phyloP scores from a whole-genome alignment of 2,113 vertebrate species.

The Vulpes ferrilata region DNA sequence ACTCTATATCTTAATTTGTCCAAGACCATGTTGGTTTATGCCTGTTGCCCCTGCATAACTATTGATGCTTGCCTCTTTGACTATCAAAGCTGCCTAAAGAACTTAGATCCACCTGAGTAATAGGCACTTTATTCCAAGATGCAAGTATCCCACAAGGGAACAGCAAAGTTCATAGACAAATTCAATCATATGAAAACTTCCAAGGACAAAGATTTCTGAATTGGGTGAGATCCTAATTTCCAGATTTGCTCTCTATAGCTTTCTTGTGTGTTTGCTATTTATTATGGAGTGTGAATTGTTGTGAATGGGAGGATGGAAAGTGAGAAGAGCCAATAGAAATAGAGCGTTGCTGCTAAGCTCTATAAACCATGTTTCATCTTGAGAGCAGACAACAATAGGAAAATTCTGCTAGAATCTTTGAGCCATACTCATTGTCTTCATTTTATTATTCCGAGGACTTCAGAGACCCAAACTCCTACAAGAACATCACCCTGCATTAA shows the following conservation, averaged over 20 bases:
- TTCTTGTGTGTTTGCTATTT: neutral
- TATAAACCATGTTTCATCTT: neutral
- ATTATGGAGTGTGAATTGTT: neutral
- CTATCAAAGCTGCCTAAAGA: neutral
- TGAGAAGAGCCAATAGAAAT: neutral
- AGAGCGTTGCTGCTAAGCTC: neutral
- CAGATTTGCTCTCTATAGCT: neutral
- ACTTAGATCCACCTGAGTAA: neutral
- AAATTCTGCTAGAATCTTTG: slow-evolving; percentile 3
- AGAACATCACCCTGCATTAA: neutral
- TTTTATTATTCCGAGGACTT: neutral
- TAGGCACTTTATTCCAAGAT: slow-evolving; percentile 35
- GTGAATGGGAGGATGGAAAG: neutral
- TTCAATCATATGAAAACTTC: neutral
- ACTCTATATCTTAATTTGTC: neutral
- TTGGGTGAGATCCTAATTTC: neutral
- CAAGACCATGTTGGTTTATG: neutral
- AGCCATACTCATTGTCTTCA: neutral
- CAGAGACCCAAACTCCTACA: slow-evolving; percentile 23
- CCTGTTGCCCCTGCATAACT: neutral
- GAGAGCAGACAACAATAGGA: slow-evolving; percentile 32
- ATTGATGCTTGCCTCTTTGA: neutral
- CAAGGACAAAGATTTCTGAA: neutral
- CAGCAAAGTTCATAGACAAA: neutral
- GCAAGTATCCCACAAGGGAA: neutral